These are phyloP conservation scores for Drosophila colorata DNA, from an alignment of 2,888 invertebrate genomes.

Conservation along the genomic window DNA sequence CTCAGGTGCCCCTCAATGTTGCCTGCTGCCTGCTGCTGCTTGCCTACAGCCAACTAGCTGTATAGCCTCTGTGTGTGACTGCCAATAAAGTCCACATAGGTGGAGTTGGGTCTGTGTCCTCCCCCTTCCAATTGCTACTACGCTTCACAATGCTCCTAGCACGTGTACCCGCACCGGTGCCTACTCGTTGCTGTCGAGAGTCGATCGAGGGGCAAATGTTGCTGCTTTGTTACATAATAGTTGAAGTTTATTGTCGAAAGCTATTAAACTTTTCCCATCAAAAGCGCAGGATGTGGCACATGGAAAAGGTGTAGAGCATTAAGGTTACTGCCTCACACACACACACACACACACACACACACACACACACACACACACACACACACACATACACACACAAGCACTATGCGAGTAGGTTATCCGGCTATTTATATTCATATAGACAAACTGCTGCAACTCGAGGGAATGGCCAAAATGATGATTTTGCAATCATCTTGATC, in stretches of 20 bases:
- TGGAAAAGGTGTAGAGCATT: slow-evolving; percentile 72
- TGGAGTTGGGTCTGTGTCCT: not conserved
- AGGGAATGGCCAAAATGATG: slow-evolving; percentile 30
- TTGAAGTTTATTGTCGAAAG: slow-evolving; percentile 82
- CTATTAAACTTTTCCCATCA: slow-evolving; percentile 83
- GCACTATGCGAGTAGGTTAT: slow-evolving; percentile 36
- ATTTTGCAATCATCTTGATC: slow-evolving; percentile 51
- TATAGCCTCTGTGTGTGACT: slow-evolving; percentile 39
- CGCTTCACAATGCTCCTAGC: slow-evolving; percentile 21
- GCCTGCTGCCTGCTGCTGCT: slow-evolving; percentile 19
- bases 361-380: slow-evolving; percentile 1
- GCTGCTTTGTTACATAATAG: slow-evolving; percentile 78
- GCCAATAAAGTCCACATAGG: slow-evolving; percentile 61
- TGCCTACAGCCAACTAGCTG: slow-evolving; percentile 47
- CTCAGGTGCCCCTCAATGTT: slow-evolving; percentile 37
- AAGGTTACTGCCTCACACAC: slow-evolving; percentile 57
- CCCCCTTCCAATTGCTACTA: slow-evolving; percentile 11
- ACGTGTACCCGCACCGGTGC: slow-evolving; percentile 2
- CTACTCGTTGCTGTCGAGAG: slow-evolving; percentile 18
- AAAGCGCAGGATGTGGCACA: slow-evolving; percentile 70
- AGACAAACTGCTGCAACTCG: slow-evolving; percentile 17
- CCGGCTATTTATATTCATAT: slow-evolving; percentile 51
- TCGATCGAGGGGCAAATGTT: slow-evolving; percentile 72
- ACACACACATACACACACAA: slow-evolving; percentile 3
- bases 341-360: not conserved